A percentile compares a stretch with the other conserved stretches of the same genome.
phyloP scores from a whole-genome alignment of 2,797 vertebrate species.

The Heliangelus exortis region DNA sequence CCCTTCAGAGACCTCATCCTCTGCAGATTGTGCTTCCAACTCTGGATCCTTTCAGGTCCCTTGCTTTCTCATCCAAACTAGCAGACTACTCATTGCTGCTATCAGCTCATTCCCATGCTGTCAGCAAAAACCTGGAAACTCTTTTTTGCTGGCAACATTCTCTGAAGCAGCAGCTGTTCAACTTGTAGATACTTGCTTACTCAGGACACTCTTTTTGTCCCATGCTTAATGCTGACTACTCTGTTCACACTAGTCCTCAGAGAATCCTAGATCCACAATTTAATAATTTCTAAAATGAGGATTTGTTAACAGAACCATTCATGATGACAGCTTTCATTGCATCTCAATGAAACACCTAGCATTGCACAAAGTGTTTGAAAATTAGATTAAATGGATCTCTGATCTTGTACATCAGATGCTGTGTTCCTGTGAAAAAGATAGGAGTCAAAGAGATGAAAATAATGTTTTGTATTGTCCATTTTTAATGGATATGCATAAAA shows the following conservation, averaged over 20 bases:
- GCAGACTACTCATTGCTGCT: neutral
- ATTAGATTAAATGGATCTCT: constrained; percentile 55
- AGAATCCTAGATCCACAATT: constrained; percentile 28
- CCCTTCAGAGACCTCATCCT: neutral
- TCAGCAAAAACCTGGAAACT: neutral
- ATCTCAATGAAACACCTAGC: constrained; percentile 15
- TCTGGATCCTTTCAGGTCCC: neutral
- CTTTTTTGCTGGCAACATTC: neutral
- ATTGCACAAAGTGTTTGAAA: constrained; percentile 39
- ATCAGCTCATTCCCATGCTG: neutral
- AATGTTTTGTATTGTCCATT: constrained; percentile 48
- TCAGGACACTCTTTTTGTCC: neutral
- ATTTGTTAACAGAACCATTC: constrained; percentile 6
- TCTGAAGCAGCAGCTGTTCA: neutral
- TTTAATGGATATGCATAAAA: constrained; percentile 46
- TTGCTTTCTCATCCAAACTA: neutral
- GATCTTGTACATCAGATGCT: constrained; percentile 47
- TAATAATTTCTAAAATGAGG: constrained; percentile 26
- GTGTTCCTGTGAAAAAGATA: constrained; percentile 49
- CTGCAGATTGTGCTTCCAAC: neutral
- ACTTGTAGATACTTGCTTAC: neutral
- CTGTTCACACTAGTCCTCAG: neutral
- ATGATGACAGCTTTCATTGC: constrained; percentile 7
- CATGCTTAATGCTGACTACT: neutral
- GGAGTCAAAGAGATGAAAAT: constrained; percentile 30